Evolutionary conservation across 2,797 vertebrate species (phyloP).

Genomic region (Sardinella longiceps): DNA sequence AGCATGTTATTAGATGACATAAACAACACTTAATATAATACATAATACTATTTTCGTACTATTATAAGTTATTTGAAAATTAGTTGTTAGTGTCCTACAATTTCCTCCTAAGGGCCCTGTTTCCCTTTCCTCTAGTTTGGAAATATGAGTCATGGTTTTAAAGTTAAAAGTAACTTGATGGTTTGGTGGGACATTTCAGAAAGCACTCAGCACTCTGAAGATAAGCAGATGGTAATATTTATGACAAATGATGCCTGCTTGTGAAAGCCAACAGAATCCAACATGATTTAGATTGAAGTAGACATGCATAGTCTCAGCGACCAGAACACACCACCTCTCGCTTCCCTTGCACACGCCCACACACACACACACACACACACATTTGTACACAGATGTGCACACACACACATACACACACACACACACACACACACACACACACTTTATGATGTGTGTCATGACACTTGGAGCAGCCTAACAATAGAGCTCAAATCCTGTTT

Average conservation of each 20-base stretch:
- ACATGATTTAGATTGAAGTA: not conserved
- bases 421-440: not conserved
- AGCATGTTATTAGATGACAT: not conserved
- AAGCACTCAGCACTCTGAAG: not conserved
- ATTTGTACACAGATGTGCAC: not conserved
- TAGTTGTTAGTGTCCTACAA: not conserved
- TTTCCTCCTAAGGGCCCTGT: not conserved
- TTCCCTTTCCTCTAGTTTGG: not conserved
- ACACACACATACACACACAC: not conserved
- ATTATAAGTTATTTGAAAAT: not conserved
- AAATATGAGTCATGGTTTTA: not conserved
- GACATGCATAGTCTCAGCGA: not conserved
- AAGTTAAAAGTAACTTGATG: not conserved
- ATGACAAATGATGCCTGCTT: not conserved
- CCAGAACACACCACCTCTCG: not conserved
- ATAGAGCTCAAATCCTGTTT: not conserved
- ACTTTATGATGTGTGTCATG: not conserved
- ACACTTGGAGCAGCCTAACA: not conserved
- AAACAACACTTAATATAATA: too few species aligned
- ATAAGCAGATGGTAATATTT: conserved; percentile 9
- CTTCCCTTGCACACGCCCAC: not conserved
- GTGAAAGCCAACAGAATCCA: not conserved
- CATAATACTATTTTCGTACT: too few species aligned
- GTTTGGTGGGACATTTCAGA: not conserved
- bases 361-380: not conserved